phyloP scores from a whole-genome alignment of 2,888 invertebrate genomes.

The Oscheius myriophilus region DNA sequence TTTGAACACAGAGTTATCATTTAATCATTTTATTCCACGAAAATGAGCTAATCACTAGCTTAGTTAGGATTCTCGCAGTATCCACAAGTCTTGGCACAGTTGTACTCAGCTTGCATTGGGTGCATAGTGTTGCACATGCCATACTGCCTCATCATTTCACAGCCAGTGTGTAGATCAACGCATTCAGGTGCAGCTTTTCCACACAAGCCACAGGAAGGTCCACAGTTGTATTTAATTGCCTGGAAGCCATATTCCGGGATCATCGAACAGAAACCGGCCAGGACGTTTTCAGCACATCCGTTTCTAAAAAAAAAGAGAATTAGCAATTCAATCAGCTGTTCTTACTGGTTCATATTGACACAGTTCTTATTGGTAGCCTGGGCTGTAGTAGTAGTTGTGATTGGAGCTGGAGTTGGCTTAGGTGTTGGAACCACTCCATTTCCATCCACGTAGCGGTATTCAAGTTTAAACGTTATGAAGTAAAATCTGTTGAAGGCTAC shows the following conservation, averaged over 20 bases:
- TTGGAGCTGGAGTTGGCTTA: conserved; percentile 9
- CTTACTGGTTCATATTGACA: no score
- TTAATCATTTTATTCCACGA: no score
- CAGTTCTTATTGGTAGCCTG: no score
- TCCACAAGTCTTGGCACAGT: conserved; percentile 37
- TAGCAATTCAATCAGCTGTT: no score
- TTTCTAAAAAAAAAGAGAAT: neutral
- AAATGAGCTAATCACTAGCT: no score
- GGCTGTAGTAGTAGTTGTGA: neutral
- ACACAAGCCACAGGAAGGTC: conserved; percentile 15
- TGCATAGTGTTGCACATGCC: conserved; percentile 4
- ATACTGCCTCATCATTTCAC: neutral
- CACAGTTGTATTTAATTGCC: conserved; percentile 25
- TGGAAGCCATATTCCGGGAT: neutral
- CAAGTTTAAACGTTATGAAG: neutral
- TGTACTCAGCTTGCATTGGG: conserved; percentile 11
- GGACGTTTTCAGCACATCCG: neutral
- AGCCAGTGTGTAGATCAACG: conserved; percentile 6
- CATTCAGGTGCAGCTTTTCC: conserved; percentile 14
- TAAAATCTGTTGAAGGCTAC: neutral
- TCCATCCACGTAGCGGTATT: neutral
- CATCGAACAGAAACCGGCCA: conserved; percentile 15
- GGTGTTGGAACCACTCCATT: neutral
- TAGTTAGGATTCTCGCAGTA: conserved; percentile 44
- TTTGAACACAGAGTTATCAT: no score